These are phyloP conservation scores for Rhabditoides inermis DNA, from an alignment of 2,888 invertebrate species.

Conservation along the genomic window DNA sequence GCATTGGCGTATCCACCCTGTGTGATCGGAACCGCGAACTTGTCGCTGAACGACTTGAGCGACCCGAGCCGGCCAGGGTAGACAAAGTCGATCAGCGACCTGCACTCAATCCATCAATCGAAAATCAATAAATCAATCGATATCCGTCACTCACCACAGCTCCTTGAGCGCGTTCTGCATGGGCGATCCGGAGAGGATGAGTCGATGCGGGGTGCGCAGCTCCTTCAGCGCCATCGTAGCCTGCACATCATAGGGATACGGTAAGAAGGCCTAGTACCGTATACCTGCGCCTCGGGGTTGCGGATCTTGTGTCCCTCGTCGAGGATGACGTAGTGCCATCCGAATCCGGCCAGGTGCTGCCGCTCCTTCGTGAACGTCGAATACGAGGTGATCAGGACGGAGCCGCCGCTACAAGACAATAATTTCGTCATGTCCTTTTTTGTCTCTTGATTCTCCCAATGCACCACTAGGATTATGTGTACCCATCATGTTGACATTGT, in stretches of 20 bases:
- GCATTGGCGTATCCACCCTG: conserved; percentile 78
- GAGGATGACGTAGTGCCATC: conserved; percentile 81
- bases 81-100: conserved; percentile 80
- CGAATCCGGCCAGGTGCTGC: conserved; percentile 63
- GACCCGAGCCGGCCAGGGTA: conserved; percentile 82
- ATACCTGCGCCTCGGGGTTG: conserved; percentile 72
- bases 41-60: conserved; percentile 71
- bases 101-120: conserved; percentile 3
- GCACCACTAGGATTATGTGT: too few relatives aligned
- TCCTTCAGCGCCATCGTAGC: conserved; percentile 62
- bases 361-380: conserved; percentile 69
- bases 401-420: conserved; percentile 53
- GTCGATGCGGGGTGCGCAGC: conserved; percentile 62
- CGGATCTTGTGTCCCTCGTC: conserved; percentile 90
- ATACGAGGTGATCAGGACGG: conserved; percentile 79
- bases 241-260: conserved; percentile 55
- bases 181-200: conserved; percentile 81
- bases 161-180: conserved; percentile 84
- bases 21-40: conserved; percentile 77
- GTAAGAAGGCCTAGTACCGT: not conserved
- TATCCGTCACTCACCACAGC: conserved; percentile 62
- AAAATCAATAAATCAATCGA: conserved; percentile 45
- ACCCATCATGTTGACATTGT: too few relatives aligned
- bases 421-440: not conserved
- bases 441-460: too few relatives aligned